Evolutionary conservation across 2,888 invertebrate species (phyloP).

Genomic region (Thumatha senex): DNA sequence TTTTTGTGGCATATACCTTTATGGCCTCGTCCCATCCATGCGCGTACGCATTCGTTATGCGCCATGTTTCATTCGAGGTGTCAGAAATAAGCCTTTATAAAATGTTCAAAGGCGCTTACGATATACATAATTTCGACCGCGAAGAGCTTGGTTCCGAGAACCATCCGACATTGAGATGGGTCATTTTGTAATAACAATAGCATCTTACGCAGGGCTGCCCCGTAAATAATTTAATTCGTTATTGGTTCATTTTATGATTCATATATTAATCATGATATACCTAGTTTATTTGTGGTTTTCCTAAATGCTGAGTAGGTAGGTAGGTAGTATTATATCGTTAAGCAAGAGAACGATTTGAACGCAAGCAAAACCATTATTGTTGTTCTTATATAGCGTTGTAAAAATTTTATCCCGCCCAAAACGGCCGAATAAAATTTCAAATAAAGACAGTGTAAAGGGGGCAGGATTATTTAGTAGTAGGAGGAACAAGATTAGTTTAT

Average conservation of each 20-base stretch:
- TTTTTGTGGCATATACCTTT: constrained; percentile 49
- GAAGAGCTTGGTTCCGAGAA: constrained; percentile 63
- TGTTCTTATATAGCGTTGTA: no score
- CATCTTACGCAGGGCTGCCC: constrained; percentile 54
- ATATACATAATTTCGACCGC: constrained; percentile 47
- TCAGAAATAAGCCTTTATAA: constrained; percentile 78
- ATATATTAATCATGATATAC: constrained; percentile 8
- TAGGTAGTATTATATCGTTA: not conserved
- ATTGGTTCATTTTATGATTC: constrained; percentile 5
- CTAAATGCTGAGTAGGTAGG: not conserved
- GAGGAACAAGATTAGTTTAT: no score
- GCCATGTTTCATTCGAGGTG: constrained; percentile 77
- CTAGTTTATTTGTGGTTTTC: constrained; percentile 13
- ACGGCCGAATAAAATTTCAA: no score
- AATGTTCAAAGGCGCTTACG: constrained; percentile 67
- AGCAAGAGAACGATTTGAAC: not conserved
- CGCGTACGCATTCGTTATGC: constrained; percentile 63
- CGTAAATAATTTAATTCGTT: constrained; percentile 8
- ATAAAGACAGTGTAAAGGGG: no score
- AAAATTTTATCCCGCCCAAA: no score
- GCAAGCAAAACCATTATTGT: not conserved
- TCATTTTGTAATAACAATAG: constrained; percentile 79
- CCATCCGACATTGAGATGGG: constrained; percentile 80
- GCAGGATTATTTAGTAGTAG: no score
- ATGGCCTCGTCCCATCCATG: constrained; percentile 42